Base-by-base conservation (phyloP, 2,113 vertebrate genomes). In the Cebus imitator region DNA sequence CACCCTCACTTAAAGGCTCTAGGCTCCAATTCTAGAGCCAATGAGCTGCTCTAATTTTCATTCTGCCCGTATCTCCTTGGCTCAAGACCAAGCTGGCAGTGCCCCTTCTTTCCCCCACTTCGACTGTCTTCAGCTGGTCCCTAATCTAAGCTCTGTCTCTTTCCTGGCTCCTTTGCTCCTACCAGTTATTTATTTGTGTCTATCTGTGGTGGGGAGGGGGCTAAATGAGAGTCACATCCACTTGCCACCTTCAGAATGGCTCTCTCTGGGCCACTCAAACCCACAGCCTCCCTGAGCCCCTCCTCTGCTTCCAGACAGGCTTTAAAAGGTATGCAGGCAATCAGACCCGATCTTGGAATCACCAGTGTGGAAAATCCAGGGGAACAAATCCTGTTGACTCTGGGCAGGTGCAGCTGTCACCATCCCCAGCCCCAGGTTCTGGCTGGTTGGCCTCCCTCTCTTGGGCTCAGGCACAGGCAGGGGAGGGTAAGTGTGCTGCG, bases 351-450 rank as follows among this genome's bases (percentile, higher is more conserved):
- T 97, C 96, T 97, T 85, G 45, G 83, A 97, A 73, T 87, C 70
- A 5, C n/a, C 9, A 21, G 70, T 5, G 50, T 97, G 96, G 97
- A 96, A 97, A 97, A 96, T 89, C 91, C 95, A 95, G 92, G 79
- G 35, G 68, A 95, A 85, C 35, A 91, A 93, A 84, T 84, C 92
- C 94, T 94, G 97, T 83, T 76, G 95, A 84, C 86, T 96, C 96
- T 88, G 58, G 90, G 76, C 94, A 87, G 94, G 90, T 73, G 76
- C 85, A 88, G 92, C 87, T 92, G 80, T 97, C 92, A 86, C 92
- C 95, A 81, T 91, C 95, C 45, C 64, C 58, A 43, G 75, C 32
- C 94, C 92, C 66, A 78, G 72, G 96, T 87, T 95, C 92, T 85
- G 78, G 90, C 94, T 75, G 91, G 58, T 79, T 52, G 91, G 27